Base-by-base conservation (phyloP, 2,888 invertebrate species). In the Cantharis flavilabris region DNA sequence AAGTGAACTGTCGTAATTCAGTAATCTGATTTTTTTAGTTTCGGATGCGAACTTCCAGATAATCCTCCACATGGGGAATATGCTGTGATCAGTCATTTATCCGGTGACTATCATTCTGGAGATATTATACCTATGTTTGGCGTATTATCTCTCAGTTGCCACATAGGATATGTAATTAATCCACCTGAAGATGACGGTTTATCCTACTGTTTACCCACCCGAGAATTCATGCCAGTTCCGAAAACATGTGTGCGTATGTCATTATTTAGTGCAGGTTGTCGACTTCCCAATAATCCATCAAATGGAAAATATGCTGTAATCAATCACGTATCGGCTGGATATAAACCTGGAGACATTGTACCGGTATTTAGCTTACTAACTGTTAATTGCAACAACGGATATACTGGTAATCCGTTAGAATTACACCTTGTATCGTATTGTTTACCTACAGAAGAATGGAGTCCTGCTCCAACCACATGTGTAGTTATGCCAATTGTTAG, bases 11-110 rank as follows among this genome's bases (percentile, higher is more conserved):
- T 20, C 23, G 3, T 23, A 23, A 23, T 23, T 4, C 23, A 23
- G 5, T 23, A 5, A 23, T 23, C 3, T 23, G 10, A 30, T 30
- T 30, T 30, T 5, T n/a, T 49, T n/a, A 49, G 49, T 0, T 11
- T 9, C 7, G 30, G 64, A 9, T 76, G 76, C 67, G 14, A 62
- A 9, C 76, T 86, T 18, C 86, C 86, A 0, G 14, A 70, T 3
- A 80, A 84, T 20, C 85, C 85, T 5, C 72, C 69, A 14, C 78
- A 82, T 69, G 86, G 86, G 1, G 3, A n/a, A 5, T 20, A 70
- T 64, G 30, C 18, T 4, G n/a, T 49, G 7, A 49, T 49, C 13
- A 49, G n/a, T 5, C 49, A n/a, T 1, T 49, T 49, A 49, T 49
- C 7, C 5, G 7, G 0, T 49, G n/a, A 5, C 7, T 49, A 49